Evolutionary conservation across 2,888 invertebrate genomes (phyloP).

Genomic region (Zaprionus obscuricornis): DNA sequence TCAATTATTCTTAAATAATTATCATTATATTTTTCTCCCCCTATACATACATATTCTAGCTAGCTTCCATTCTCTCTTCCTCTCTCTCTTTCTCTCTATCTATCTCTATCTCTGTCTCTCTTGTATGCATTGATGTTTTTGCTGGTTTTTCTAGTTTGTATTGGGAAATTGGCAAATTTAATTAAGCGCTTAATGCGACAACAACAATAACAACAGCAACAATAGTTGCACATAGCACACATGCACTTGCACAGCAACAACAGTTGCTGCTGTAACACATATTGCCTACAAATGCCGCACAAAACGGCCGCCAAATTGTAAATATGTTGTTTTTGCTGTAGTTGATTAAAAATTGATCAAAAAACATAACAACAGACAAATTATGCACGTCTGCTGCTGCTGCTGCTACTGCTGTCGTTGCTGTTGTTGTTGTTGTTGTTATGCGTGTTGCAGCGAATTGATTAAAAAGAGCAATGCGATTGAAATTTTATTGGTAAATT

Average conservation of each 20-base stretch:
- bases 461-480: constrained; percentile 82
- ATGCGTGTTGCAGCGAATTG: constrained; percentile 73
- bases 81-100: no score
- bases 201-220: no score
- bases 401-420: constrained; percentile 6
- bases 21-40: no score
- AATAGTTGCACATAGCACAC: no score
- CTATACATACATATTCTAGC: no score
- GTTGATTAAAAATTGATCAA: constrained; percentile 75
- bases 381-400: constrained; percentile 54
- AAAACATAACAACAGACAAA: constrained; percentile 69
- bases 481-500: constrained; percentile 83
- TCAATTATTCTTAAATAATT: no score
- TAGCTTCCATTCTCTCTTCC: no score
- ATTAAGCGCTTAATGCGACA: no score
- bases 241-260: constrained; percentile 29
- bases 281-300: constrained; percentile 23
- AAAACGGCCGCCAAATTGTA: constrained; percentile 5
- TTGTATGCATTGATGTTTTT: no score
- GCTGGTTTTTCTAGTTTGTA: no score
- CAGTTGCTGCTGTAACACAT: constrained; percentile 44
- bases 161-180: no score
- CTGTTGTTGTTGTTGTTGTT: constrained; percentile 20
- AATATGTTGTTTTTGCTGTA: constrained; percentile 22
- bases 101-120: no score